A percentile compares a stretch with the other conserved stretches of the same genome.
These are phyloP conservation scores for Leptatherina wallacei DNA, from an alignment of 2,797 vertebrate genomes.

Conservation along the genomic window DNA sequence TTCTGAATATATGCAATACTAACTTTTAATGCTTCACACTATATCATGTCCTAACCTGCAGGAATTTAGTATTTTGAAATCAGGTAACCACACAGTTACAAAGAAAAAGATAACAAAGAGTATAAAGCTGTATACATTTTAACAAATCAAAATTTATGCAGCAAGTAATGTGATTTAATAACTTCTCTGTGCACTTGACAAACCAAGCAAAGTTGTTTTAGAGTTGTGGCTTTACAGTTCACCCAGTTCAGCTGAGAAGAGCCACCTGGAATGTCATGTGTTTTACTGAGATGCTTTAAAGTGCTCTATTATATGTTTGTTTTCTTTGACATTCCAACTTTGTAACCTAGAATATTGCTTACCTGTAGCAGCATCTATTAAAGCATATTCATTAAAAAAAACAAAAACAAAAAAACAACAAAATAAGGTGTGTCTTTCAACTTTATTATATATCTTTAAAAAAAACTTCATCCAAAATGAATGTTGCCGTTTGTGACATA, in stretches of 20 bases:
- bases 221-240: background rate
- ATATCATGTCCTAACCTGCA: background rate
- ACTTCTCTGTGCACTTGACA: background rate
- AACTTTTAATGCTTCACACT: slow-evolving; percentile 14
- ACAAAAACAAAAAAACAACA: background rate
- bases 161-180: background rate
- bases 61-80: slow-evolving; percentile 9
- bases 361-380: slow-evolving; percentile 49
- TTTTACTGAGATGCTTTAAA: slow-evolving; percentile 21
- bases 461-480: background rate
- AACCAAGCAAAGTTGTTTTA: background rate
- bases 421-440: slow-evolving; percentile 7
- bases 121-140: background rate
- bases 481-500: background rate
- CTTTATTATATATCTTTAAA: background rate
- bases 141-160: background rate
- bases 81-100: background rate
- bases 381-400: slow-evolving; percentile 34
- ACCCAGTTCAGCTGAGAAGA: background rate
- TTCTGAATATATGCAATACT: background rate
- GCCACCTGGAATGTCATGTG: background rate
- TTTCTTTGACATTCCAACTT: slow-evolving; percentile 65
- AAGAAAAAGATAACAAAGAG: background rate
- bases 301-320: background rate
- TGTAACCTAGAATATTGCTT: slow-evolving; percentile 27